Conservation (phyloP, 92 coral and sea anemone genomes). For the Porites cylindrica region DNA sequence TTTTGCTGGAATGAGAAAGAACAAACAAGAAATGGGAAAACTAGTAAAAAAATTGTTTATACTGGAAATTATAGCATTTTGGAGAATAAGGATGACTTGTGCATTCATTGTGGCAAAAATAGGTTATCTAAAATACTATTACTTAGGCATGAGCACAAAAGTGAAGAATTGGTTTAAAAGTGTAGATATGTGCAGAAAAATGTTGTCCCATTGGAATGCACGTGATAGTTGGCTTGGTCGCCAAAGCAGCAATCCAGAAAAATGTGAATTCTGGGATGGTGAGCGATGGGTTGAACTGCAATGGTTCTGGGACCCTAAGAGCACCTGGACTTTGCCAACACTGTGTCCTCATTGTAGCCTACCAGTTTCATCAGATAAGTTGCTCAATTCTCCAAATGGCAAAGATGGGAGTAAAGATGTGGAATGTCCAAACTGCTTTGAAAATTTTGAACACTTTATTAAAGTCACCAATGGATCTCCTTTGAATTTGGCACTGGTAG, state of each 20-base stretch:
- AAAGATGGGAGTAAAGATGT: slow-evolving; percentile 53
- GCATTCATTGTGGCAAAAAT: slow-evolving; percentile 68
- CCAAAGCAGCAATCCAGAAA: background rate
- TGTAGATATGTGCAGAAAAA: slow-evolving; percentile 59
- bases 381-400: slow-evolving; percentile 29
- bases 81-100: slow-evolving; percentile 56
- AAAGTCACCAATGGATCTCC: slow-evolving; percentile 44
- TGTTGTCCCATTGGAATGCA: slow-evolving; percentile 68
- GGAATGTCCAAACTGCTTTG: slow-evolving; percentile 61
- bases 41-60: slow-evolving; percentile 59
- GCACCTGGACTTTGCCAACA: slow-evolving; percentile 55
- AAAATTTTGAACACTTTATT: slow-evolving; percentile 28
- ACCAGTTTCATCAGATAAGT: slow-evolving; percentile 53
- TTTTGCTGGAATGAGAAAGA: slow-evolving; percentile 62
- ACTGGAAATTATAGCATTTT: slow-evolving; percentile 70
- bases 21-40: slow-evolving; percentile 58
- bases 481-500: slow-evolving; percentile 43
- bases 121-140: slow-evolving; percentile 66
- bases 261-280: slow-evolving; percentile 35
- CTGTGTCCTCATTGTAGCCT: slow-evolving; percentile 57
- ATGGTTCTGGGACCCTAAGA: slow-evolving; percentile 30
- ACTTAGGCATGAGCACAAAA: slow-evolving; percentile 66
- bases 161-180: slow-evolving; percentile 77
- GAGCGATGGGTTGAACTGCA: slow-evolving; percentile 19
- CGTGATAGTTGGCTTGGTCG: slow-evolving; percentile 49